A percentile compares a stretch with the other conserved stretches of the same genome.
These are phyloP conservation scores for Clupea harengus DNA, from an alignment of 2,113 vertebrate species.

Conservation along the genomic window DNA sequence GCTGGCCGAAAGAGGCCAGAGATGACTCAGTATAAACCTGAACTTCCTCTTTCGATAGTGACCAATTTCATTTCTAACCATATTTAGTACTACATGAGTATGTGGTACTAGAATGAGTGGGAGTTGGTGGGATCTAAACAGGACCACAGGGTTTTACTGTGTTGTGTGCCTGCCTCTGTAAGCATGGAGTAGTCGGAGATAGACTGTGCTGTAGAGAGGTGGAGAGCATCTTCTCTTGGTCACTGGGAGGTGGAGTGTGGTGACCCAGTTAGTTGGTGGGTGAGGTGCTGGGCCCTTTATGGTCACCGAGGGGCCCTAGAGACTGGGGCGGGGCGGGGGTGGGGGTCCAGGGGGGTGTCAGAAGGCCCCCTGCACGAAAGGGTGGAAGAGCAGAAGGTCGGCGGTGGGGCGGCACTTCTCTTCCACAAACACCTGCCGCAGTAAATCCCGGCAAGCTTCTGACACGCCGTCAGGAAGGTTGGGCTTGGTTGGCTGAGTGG, in stretches of 20 bases:
- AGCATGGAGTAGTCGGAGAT: conserved; percentile 5
- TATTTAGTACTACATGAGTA: too few relatives aligned
- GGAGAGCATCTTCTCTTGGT: background rate
- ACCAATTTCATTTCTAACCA: background rate
- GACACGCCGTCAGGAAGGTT: conserved; percentile 80
- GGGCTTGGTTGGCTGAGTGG: conserved; percentile 88
- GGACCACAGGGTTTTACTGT: background rate
- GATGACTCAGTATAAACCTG: background rate
- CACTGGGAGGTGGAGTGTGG: conserved; percentile 18
- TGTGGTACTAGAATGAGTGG: background rate
- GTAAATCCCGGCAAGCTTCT: conserved; percentile 79
- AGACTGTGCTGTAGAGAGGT: conserved; percentile 10
- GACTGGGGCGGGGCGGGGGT: conserved; percentile 30
- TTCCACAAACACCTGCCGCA: conserved; percentile 86
- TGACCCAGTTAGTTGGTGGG: conserved; percentile 43
- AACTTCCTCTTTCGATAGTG: background rate
- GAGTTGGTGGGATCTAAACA: background rate
- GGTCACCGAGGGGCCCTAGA: conserved; percentile 59
- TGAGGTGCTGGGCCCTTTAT: conserved; percentile 38
- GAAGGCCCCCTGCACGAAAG: conserved; percentile 80
- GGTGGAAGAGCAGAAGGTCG: conserved; percentile 80
- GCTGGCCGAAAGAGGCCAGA: background rate
- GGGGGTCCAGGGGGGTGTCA: conserved; percentile 59
- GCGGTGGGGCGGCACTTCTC: conserved; percentile 87
- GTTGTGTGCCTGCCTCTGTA: background rate